A percentile compares a stretch with the other conserved stretches of the same genome.
Evolutionary conservation across 2,113 vertebrate species (phyloP).

Genomic region (Hemicordylus capensis): DNA sequence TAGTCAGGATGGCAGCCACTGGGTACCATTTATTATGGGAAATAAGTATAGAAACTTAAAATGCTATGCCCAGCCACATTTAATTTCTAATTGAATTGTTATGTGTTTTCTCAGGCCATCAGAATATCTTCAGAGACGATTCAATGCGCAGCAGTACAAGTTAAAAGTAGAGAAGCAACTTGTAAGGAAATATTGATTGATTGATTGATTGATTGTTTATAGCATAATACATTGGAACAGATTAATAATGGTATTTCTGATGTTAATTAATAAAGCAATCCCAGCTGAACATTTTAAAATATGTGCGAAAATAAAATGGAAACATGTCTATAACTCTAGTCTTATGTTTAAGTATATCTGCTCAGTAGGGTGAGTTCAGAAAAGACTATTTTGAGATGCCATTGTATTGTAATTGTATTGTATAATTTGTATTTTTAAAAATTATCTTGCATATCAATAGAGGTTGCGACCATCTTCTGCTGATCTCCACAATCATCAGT

Average conservation of each 20-base stretch:
- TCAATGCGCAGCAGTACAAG: slow-evolving; percentile 88
- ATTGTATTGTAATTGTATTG: too few relatives aligned
- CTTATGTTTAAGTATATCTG: not conserved
- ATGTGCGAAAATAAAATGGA: not conserved
- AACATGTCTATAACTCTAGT: not conserved
- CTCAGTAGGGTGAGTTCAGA: not conserved
- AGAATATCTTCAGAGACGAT: slow-evolving; percentile 86
- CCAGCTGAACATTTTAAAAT: not conserved
- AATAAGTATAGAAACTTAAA: not conserved
- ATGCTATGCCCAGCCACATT: not conserved
- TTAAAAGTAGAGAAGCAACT: slow-evolving; percentile 91
- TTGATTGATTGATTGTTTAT: not conserved
- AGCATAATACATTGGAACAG: not conserved
- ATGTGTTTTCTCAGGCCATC: slow-evolving; percentile 74
- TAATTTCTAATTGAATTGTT: not conserved
- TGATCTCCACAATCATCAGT: slow-evolving; percentile 66
- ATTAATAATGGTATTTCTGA: not conserved
- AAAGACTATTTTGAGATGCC: not conserved
- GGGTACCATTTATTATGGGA: not conserved
- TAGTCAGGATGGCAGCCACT: too few relatives aligned
- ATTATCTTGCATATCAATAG: slow-evolving; percentile 67
- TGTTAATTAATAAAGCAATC: not conserved
- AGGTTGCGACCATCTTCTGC: slow-evolving; percentile 87
- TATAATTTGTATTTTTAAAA: slow-evolving; percentile 15
- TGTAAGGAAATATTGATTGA: slow-evolving; percentile 72